Evolutionary conservation across 2,888 invertebrate species (phyloP), one percentile per base, ranked within the genome.

Genomic region (Orthosia gracilis): DNA sequence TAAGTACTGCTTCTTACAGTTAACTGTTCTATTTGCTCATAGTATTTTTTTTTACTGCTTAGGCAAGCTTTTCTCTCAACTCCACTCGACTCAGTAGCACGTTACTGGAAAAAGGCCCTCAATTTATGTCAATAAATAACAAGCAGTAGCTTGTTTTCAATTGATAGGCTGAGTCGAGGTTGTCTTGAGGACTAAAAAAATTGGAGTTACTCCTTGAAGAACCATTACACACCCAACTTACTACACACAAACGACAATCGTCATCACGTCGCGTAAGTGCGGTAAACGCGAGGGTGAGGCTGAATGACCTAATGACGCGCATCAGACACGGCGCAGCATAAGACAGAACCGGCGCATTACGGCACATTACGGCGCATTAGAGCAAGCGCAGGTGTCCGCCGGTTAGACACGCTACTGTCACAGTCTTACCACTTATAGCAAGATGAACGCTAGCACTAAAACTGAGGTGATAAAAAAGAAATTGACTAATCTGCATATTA

Each of bases 401-500:
- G 86, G 58, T 95, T 94, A 88, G 94, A 84, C 91, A 94, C 94
- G 95, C 95, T 94, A 92, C 94, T 91, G 94, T 89, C 90, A 91
- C 93, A 91, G 90, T 76, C 72, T 71, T 59, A 71, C 73, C 79
- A 79, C 78, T 82, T 81, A 83, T 52, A 63, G 62, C 23, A 77
- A 76, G 47, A 70, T 76, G 77, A 50, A 73, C 69, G 58, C 23
- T 52, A 67, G 31, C 50, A 66, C 52, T 45, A 58, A 76, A 52
- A 49, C 52, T 59, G 40, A 67, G 26, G 50, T 67, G 50, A 65
- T 55, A 49, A 65, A 69, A 55, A 77, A 59, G 5, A 21, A 49
- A 69, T 52, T 50, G 9, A 54, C 9, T 52, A 18, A 57, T n/a
- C 18, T 65, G n/a, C 13, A 47, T 52, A 26, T 59, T 31, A 49